Conservation (phyloP, 2,888 invertebrate species). For the Andrena dorsata region DNA sequence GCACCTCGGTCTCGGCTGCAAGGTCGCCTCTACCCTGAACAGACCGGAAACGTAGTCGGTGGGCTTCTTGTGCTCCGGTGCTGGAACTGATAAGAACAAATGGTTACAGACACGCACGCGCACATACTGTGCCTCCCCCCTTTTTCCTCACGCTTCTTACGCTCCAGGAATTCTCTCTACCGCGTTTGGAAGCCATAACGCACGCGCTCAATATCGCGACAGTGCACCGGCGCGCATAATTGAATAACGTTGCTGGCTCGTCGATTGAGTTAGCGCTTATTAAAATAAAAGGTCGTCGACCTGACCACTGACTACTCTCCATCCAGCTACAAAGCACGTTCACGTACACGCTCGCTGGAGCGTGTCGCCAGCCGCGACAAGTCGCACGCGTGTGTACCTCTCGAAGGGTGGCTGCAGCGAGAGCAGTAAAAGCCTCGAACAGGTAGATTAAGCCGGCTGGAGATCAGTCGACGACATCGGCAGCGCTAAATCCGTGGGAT, state of each 20-base stretch:
- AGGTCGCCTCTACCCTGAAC: conserved; percentile 87
- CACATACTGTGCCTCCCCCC: conserved; percentile 1
- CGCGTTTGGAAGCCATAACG: conserved; percentile 54
- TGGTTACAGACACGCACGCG: conserved; percentile 38
- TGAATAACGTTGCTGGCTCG: conserved; percentile 75
- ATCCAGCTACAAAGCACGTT: background rate
- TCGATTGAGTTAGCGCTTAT: conserved; percentile 81
- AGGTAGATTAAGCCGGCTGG: conserved; percentile 10
- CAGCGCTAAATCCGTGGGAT: conserved; percentile 26
- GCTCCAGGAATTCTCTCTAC: conserved; percentile 46
- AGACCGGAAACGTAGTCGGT: conserved; percentile 90
- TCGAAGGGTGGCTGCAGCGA: background rate
- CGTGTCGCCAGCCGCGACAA: background rate
- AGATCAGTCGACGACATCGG: conserved; percentile 12
- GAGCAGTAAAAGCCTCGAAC: conserved; percentile 11
- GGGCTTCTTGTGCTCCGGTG: conserved; percentile 89
- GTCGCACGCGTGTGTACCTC: background rate
- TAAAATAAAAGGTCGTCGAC: conserved; percentile 81
- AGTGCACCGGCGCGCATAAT: conserved; percentile 65
- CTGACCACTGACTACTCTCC: conserved; percentile 49
- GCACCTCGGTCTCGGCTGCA: conserved; percentile 85
- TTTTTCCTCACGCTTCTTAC: conserved; percentile 31
- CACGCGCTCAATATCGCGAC: conserved; percentile 50
- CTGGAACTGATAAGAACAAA: conserved; percentile 86
- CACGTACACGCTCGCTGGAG: background rate